These are phyloP conservation scores for Toxostoma redivivum DNA, from an alignment of 2,113 vertebrate species.

Conservation along the genomic window DNA sequence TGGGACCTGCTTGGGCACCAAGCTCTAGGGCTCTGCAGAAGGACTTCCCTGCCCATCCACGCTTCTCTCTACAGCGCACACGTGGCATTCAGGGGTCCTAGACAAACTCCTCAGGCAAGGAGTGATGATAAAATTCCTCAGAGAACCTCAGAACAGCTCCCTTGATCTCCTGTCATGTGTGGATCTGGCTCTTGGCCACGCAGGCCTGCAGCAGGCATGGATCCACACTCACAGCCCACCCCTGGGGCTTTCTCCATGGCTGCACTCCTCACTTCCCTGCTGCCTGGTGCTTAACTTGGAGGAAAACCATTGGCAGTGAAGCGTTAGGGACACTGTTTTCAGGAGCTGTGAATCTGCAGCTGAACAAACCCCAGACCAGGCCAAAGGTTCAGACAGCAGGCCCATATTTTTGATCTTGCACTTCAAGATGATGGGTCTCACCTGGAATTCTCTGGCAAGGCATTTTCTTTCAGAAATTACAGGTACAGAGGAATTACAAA, in stretches of 20 bases:
- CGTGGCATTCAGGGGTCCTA: not conserved
- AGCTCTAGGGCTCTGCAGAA: not conserved
- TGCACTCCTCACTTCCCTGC: not conserved
- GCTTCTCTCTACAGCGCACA: not conserved
- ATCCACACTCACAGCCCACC: not conserved
- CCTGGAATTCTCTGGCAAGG: not conserved
- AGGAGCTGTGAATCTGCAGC: not conserved
- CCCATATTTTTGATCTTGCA: rapidly evolving
- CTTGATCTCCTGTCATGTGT: not conserved
- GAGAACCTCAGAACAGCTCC: not conserved
- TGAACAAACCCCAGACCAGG: not conserved
- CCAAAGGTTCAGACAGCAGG: not conserved
- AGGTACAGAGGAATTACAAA: not conserved
- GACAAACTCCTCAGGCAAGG: not conserved
- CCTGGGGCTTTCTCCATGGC: not conserved
- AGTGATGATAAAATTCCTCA: not conserved
- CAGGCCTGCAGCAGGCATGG: not conserved
- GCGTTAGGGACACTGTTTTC: not conserved
- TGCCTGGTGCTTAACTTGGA: not conserved
- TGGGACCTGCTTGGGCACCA: not conserved
- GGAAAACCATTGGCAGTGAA: not conserved
- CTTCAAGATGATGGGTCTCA: not conserved
- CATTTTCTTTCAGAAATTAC: not conserved
- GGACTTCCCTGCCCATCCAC: not conserved
- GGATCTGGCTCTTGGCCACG: rapidly evolving